Evolutionary conservation across 2,797 vertebrate species (phyloP), one percentile per base, ranked within the genome.

Genomic region (Amblyopsis hoosieri): DNA sequence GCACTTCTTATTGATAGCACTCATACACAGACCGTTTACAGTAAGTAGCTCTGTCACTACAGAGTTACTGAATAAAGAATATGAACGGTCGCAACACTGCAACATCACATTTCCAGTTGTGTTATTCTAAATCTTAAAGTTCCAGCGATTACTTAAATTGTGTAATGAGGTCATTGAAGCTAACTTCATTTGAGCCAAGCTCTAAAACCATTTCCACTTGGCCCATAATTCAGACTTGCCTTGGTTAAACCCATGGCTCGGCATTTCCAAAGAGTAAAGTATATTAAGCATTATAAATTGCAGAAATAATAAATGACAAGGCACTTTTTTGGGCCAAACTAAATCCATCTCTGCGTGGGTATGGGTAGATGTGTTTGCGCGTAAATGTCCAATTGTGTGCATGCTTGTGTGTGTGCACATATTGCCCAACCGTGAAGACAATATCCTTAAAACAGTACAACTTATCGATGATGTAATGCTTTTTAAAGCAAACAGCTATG

Each of bases 91-190:
- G 67, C 87, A 84, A 83, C 67, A 70, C 72, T 75, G 60, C 64
- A 72, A 82, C 79, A 81, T 75, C 60, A 67, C 60, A 60, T 62
- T 68, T 62, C 73, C 69, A 14, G 49, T 14, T 67, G 80, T 76
- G 72, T 84, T 78, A 80, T 83, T 77, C 67, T 72, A 74, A 86
- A 84, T 58, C 45, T 61, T 74, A 80, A 66, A 48, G 75, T 71
- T 72, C 72, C 82, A 85, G 83, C 84, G 81, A 85, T 88, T 87
- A 88, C 80, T 83, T 84, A 75, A 80, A 88, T 83, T 80, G 75
- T 72, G 70, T 82, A 80, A 87, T 87, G 80, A 91, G 68, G 80
- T 87, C 78, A 91, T 87, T 72, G 74, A 81, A 80, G 74, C 72
- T 72, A 86, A 83, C 79, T 76, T 83, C 66, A 81, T 71, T 77